Base-by-base conservation (phyloP, 1,140 invertebrate species). In the Brachionus rubens region DNA sequence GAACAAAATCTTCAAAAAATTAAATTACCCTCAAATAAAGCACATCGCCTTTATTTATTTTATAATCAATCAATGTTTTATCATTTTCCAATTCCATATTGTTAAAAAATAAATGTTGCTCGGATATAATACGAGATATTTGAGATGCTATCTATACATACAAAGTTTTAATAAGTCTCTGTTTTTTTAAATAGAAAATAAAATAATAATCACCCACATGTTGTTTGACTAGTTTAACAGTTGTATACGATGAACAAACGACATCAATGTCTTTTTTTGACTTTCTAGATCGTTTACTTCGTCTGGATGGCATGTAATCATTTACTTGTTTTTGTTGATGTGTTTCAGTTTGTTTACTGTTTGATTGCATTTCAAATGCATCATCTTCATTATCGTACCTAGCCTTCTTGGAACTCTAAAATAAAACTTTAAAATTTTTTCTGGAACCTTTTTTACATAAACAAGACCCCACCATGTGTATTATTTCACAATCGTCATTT, bases 231-330 rank as follows among this genome's bases (percentile, higher is more conserved):
- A 24, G 16, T 26, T 65, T 65, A 6, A 65, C 30, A 24, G 40
- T 41, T 10, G 36, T 24, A 65, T 65, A 43, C 41, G 59, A 65
- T 24, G 59, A 65, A 24, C 36, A 41, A 43, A 65, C 59, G 21
- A 65, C 59, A 43, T 65, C 59, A 30, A 65, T 6, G 43, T 65
- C 59, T 65, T 43, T 43, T 65, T 65, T 65, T 14, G 40, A 65
- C 14, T 24, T 10, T 24, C 59, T 65, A 1, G 59, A 65, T 24
- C 59, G 40, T 36, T 43, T 41, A 26, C 36, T 43, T 10, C 59
- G 16, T 26, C 59, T 65, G 3, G 59, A 21, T 24, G 59, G 59
- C 4, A 65, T 43, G 19, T 65, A 65, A 30, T 65, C 59, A 7
- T 12, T 14, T 1, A 43, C 2, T 43, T 5, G 4, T 36, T 36